Percentiles rank a stretch among this genome's conserved stretches.
phyloP scores from a whole-genome alignment of 1,140 invertebrate species.

The Hetaerina americana region DNA sequence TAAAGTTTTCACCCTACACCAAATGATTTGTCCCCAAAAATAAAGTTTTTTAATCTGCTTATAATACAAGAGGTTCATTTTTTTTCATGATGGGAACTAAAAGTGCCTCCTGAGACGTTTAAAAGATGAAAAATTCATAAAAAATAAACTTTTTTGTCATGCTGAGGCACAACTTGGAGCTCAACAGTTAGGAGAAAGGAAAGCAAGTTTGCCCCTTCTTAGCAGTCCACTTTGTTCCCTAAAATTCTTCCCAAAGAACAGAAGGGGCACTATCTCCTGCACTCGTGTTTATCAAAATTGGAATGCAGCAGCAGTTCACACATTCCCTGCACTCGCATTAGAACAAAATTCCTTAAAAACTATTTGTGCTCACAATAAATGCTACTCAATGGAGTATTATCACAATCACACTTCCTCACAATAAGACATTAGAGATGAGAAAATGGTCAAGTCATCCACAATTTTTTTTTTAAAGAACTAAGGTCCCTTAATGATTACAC shows the following conservation, averaged over 20 bases:
- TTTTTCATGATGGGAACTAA: not conserved
- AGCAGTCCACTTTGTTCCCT: not conserved
- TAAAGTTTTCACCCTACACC: not conserved
- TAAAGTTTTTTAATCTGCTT: not conserved
- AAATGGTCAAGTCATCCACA: not conserved
- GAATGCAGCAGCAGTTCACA: not conserved
- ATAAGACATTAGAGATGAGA: not conserved
- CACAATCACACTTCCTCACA: not conserved
- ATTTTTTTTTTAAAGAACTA: too few relatives aligned
- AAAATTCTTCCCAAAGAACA: not conserved
- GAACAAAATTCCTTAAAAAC: not conserved
- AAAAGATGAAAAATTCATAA: not conserved
- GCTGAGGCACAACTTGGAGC: not conserved
- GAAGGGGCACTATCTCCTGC: not conserved
- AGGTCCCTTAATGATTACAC: too few relatives aligned
- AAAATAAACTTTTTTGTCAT: constrained; percentile 1
- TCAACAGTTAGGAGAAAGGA: not conserved
- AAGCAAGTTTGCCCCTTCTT: not conserved
- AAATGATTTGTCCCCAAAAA: not conserved
- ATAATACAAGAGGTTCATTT: not conserved
- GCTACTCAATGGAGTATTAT: not conserved
- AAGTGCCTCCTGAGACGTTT: not conserved
- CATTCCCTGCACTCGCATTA: not conserved
- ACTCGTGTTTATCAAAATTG: not conserved
- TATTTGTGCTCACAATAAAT: not conserved